Evolutionary conservation across 2,113 vertebrate genomes (phyloP).

Genomic region (Crotalus tigris): DNA sequence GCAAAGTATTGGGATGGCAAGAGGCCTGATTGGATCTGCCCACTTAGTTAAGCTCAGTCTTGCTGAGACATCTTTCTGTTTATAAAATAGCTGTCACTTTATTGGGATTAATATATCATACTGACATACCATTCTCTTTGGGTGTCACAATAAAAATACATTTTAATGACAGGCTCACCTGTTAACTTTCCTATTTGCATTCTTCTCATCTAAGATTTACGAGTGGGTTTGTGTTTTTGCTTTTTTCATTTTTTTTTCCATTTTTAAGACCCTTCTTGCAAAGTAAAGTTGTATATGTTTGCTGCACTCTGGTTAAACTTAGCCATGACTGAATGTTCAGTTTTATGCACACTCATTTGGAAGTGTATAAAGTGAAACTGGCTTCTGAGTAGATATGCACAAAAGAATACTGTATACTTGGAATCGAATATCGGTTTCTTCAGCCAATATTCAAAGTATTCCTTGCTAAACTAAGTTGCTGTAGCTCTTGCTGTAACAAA

Average conservation of each 20-base stretch:
- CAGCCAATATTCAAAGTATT: not conserved
- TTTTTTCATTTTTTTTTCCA: not conserved
- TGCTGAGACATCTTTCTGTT: conserved; percentile 16
- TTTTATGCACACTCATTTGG: not conserved
- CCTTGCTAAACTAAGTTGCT: not conserved
- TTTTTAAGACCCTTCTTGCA: not conserved
- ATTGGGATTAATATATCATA: not conserved
- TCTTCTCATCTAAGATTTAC: conserved; percentile 10
- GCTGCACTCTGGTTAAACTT: not conserved
- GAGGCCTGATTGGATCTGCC: conserved; percentile 25
- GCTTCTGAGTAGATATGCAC: not conserved
- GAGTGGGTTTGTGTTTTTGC: not conserved
- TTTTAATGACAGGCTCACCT: conserved; percentile 13
- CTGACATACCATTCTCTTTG: not conserved
- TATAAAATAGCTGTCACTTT: conserved; percentile 4
- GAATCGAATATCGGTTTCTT: not conserved
- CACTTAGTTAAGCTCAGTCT: conserved; percentile 19
- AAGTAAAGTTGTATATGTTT: not conserved
- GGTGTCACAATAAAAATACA: not conserved
- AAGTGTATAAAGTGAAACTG: not conserved
- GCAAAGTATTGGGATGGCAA: conserved; percentile 39
- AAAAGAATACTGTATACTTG: not conserved
- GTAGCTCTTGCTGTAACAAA: not conserved
- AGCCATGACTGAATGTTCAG: not conserved
- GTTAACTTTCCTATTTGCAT: conserved; percentile 41